A percentile compares a stretch with the other conserved stretches of the same genome.
These are phyloP conservation scores for Heliconius congener DNA, from an alignment of 1,140 invertebrate genomes.

Conservation along the genomic window DNA sequence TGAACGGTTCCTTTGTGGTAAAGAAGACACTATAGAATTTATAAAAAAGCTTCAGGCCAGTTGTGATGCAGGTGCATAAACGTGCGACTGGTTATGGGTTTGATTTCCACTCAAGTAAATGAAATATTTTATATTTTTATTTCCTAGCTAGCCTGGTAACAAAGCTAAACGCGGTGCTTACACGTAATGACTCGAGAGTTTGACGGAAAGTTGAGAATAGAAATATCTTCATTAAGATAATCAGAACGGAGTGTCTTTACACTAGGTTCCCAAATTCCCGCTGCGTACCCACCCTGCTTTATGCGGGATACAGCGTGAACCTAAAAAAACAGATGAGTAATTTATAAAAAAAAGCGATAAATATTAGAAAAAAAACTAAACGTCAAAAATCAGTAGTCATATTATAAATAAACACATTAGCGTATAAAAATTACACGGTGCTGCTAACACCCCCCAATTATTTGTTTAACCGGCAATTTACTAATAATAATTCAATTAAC, in stretches of 20 bases:
- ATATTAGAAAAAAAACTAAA: background rate
- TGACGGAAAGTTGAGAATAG: background rate
- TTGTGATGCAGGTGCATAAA: too few species aligned
- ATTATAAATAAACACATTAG: slow-evolving; percentile 34
- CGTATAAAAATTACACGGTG: slow-evolving; percentile 47
- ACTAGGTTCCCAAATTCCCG: background rate
- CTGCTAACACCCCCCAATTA: slow-evolving; percentile 44
- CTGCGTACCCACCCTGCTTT: background rate
- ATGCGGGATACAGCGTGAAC: background rate
- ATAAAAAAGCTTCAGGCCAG: too few species aligned
- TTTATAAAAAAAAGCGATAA: background rate
- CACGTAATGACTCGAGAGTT: background rate
- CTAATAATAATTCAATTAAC: slow-evolving; percentile 57
- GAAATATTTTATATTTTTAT: too few species aligned
- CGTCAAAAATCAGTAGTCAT: slow-evolving; percentile 19
- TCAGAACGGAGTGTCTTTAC: background rate
- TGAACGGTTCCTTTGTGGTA: too few species aligned
- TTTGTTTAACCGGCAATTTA: slow-evolving; percentile 50
- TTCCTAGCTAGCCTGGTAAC: background rate
- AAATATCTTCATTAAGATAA: too few species aligned
- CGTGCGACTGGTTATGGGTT: too few species aligned
- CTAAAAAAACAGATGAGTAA: background rate
- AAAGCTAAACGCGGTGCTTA: background rate
- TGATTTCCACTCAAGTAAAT: too few species aligned
- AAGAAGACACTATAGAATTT: too few species aligned